phyloP scores from a whole-genome alignment of 2,797 vertebrate genomes.

The Periophthalmus magnuspinnatus region DNA sequence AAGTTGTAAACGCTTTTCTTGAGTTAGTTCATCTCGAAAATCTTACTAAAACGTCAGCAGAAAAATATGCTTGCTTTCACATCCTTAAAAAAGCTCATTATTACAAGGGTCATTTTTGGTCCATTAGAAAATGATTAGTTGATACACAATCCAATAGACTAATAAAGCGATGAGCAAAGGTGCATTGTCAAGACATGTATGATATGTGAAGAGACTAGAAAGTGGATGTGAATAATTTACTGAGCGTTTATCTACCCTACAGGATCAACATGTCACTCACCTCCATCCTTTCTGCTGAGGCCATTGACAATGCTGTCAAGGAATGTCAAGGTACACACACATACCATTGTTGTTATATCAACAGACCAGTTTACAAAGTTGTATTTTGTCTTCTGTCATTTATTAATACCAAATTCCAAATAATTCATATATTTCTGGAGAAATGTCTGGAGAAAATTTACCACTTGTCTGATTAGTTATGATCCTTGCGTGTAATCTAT shows the following conservation, averaged over 20 bases:
- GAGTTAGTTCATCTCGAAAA: not conserved
- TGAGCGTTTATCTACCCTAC: constrained; percentile 38
- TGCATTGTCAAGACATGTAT: not conserved
- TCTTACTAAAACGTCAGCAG: not conserved
- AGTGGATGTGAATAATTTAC: constrained; percentile 29
- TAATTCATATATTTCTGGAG: constrained; percentile 4
- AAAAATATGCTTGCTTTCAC: not conserved
- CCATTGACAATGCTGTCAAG: constrained; percentile 91
- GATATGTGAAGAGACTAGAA: not conserved
- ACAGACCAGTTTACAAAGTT: not conserved
- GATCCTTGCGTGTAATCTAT: constrained; percentile 22
- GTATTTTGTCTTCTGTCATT: not conserved
- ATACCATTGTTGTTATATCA: not conserved
- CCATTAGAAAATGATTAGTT: not conserved
- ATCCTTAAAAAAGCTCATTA: not conserved
- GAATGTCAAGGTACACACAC: constrained; percentile 90
- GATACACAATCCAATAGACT: not conserved
- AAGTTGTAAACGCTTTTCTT: not conserved
- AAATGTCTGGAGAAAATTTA: not conserved
- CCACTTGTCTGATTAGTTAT: not conserved
- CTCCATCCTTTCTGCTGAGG: constrained; percentile 88
- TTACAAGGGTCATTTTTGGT: not conserved
- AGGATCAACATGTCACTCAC: constrained; percentile 92
- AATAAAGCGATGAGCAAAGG: not conserved
- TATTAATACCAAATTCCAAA: constrained; percentile 18